phyloP scores from a whole-genome alignment of 2,888 invertebrate species.

The Macrostomum cliftonense region DNA sequence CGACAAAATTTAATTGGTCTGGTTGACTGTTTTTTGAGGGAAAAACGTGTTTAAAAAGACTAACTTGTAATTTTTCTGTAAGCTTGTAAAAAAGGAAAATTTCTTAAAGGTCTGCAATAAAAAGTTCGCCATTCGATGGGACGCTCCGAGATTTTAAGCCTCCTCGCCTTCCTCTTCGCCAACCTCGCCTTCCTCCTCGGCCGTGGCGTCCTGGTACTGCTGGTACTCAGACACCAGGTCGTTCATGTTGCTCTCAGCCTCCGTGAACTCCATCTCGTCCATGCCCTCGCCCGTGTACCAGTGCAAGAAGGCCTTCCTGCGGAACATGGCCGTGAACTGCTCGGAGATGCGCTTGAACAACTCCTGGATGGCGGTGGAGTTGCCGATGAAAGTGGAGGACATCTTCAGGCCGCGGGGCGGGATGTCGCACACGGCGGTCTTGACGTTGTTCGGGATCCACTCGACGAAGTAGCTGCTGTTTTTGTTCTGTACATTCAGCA shows the following conservation, averaged over 20 bases:
- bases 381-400: constrained; percentile 75
- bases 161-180: constrained; percentile 51
- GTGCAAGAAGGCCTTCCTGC: constrained; percentile 59
- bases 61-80: too few relatives aligned
- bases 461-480: constrained; percentile 66
- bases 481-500: constrained; percentile 79
- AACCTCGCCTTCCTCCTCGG: constrained; percentile 17
- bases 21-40: too few relatives aligned
- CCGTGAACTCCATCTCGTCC: constrained; percentile 92
- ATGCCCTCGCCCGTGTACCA: constrained; percentile 94
- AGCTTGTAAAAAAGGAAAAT: too few relatives aligned
- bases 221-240: constrained; percentile 39
- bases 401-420: constrained; percentile 73
- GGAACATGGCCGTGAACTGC: constrained; percentile 49
- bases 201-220: constrained; percentile 32
- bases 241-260: constrained; percentile 85
- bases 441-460: constrained; percentile 84
- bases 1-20: too few relatives aligned
- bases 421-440: constrained; percentile 72
- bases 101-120: too few relatives aligned
- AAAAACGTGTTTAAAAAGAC: too few relatives aligned
- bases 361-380: constrained; percentile 71
- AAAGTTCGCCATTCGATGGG: too few relatives aligned
- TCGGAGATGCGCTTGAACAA: constrained; percentile 69
- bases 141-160: too few relatives aligned